Evolutionary conservation across 2,888 invertebrate genomes (phyloP).

Genomic region (Myopa tessellatipennis): DNA sequence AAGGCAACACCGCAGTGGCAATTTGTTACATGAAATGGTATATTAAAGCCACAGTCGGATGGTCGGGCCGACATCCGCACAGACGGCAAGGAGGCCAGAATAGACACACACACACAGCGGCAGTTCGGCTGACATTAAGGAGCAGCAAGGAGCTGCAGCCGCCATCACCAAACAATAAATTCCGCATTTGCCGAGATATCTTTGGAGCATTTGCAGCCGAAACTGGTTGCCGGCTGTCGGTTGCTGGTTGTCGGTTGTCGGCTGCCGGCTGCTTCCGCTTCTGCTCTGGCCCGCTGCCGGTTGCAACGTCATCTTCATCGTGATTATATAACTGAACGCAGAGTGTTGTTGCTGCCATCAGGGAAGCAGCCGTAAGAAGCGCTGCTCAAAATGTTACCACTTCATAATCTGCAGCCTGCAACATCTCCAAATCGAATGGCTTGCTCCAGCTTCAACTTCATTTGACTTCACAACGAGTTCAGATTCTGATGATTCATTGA

Average conservation of each 20-base stretch:
- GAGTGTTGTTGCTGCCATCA: slow-evolving; percentile 9
- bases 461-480: slow-evolving; percentile 9
- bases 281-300: neutral
- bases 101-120: neutral
- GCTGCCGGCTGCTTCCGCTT: neutral
- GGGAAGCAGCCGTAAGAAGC: neutral
- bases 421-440: neutral
- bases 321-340: slow-evolving; percentile 4
- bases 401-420: neutral
- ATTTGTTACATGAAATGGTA: slow-evolving; percentile 16
- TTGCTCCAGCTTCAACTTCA: neutral
- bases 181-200: slow-evolving; percentile 56
- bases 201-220: slow-evolving; percentile 22
- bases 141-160: slow-evolving; percentile 54
- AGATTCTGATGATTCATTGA: slow-evolving; percentile 16
- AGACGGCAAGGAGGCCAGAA: slow-evolving; percentile 2
- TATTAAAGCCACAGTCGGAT: slow-evolving; percentile 14
- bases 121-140: neutral
- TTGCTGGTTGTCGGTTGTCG: slow-evolving; percentile 8
- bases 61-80: neutral
- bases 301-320: slow-evolving; percentile 20
- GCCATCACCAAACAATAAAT: slow-evolving; percentile 65
- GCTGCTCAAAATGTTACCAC: neutral
- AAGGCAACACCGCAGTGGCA: slow-evolving; percentile 23
- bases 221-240: neutral